These are phyloP conservation scores for Lagopus muta DNA, from an alignment of 2,113 vertebrate species.

Conservation along the genomic window DNA sequence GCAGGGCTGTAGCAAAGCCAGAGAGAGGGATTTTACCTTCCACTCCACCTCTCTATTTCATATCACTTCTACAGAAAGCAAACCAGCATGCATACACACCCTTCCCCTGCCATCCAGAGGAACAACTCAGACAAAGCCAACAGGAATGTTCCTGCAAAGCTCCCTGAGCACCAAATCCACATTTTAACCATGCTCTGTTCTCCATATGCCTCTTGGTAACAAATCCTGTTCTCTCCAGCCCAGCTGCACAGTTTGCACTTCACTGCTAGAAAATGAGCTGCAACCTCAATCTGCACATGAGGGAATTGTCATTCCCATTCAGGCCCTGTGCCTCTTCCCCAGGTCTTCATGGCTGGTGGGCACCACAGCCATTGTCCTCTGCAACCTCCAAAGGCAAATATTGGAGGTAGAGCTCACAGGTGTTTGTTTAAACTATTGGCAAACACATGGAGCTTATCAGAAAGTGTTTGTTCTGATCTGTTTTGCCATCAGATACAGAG, in stretches of 20 bases:
- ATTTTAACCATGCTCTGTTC: not conserved
- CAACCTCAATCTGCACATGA: accelerated
- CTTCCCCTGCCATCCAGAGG: not conserved
- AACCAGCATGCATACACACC: not conserved
- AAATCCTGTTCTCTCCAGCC: not conserved
- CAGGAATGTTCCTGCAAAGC: not conserved
- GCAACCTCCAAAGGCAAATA: constrained; percentile 20
- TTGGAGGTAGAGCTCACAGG: not conserved
- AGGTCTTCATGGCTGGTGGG: not conserved
- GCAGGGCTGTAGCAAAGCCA: not conserved
- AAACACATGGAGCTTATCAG: not conserved
- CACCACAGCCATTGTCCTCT: not conserved
- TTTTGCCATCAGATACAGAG: constrained; percentile 20
- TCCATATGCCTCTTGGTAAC: not conserved
- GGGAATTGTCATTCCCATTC: not conserved
- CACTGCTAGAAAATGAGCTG: not conserved
- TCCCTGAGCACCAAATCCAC: not conserved
- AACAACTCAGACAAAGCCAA: not conserved
- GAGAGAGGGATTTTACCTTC: not conserved
- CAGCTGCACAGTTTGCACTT: not conserved
- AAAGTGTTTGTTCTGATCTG: not conserved
- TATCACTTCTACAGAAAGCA: not conserved
- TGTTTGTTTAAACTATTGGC: not conserved
- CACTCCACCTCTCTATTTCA: not conserved
- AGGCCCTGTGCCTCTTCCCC: not conserved